Base-by-base conservation (phyloP, 2,113 vertebrate species). In the Nothocercus nigrocapillus region DNA sequence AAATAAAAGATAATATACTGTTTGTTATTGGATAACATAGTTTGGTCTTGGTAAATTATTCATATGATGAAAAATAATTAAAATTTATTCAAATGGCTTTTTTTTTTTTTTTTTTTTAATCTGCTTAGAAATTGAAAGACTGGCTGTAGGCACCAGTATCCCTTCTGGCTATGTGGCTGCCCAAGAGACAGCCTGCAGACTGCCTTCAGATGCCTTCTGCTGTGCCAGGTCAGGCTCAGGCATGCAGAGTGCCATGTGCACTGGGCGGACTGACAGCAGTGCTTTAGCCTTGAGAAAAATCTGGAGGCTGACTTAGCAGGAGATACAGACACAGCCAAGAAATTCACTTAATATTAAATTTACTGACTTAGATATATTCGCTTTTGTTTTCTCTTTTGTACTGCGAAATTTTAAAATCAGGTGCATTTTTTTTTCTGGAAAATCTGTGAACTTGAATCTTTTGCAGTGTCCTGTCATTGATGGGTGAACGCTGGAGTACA, bases 271-370 rank as follows among this genome's bases (percentile, higher is more conserved):
- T 74, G n/a, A 40, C 44, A 85, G 25, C 1, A 1, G 53, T 56
- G 53, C 30, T 56, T 56, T 56, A 56, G 53, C 14, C 53, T 30
- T 28, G 27, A 30, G 27, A 30, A 56, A 56, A 56, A 19, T 56
- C 27, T 56, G 28, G 53, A 56, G n/a, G n/a, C 16, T 66, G 40
- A 22, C 22, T 45, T 53, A 58, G 13, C 32, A 59, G n/a, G 9
- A 56, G 8, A 30, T 13, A 66, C 9, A 4, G 15, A 72, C 4
- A 17, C 58, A 59, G 4, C 0, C 2, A 17, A 34, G 34, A 58
- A 42, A n/a, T 53, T 10, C 5, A 24, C 7, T n/a, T 58, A 75
- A 72, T 5, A 59, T 51, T 1, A 66, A 66, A 51, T 87, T 17
- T 51, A 16, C 44, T 77, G 13, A 12, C 42, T 72, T 38, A 58